Evolutionary conservation across 2,113 vertebrate species (phyloP).

Genomic region (Sinosuthora webbiana): DNA sequence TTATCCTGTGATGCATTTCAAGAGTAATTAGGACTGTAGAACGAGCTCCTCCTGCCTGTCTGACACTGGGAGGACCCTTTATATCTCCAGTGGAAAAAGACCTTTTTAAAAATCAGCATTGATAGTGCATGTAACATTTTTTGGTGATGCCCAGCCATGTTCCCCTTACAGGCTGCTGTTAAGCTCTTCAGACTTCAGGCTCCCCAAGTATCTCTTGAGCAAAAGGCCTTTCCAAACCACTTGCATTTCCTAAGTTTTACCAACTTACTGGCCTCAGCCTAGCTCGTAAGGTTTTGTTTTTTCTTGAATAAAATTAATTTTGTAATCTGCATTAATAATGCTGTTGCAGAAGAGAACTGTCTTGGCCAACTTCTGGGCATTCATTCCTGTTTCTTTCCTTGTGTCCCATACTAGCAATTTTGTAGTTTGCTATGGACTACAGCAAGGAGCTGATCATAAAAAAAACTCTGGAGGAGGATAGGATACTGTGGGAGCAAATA

Average conservation of each 20-base stretch:
- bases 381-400: background rate
- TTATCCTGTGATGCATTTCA: background rate
- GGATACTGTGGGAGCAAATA: background rate
- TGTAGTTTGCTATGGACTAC: background rate
- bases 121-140: background rate
- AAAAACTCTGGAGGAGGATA: background rate
- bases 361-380: background rate
- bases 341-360: background rate
- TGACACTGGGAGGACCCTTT: background rate
- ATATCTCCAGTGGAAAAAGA: background rate
- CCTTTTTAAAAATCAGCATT: background rate
- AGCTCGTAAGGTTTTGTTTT: background rate
- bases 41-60: background rate
- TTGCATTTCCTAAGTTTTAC: background rate
- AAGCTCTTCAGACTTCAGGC: background rate
- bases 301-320: background rate
- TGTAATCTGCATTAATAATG: background rate
- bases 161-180: background rate
- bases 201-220: background rate
- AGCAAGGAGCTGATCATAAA: background rate
- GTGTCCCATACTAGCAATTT: background rate
- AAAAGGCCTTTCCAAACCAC: background rate
- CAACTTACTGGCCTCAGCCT: background rate
- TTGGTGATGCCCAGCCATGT: background rate
- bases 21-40: background rate